Evolutionary conservation across 1,140 invertebrate species (phyloP).

Genomic region (Campoletis sonorensis): DNA sequence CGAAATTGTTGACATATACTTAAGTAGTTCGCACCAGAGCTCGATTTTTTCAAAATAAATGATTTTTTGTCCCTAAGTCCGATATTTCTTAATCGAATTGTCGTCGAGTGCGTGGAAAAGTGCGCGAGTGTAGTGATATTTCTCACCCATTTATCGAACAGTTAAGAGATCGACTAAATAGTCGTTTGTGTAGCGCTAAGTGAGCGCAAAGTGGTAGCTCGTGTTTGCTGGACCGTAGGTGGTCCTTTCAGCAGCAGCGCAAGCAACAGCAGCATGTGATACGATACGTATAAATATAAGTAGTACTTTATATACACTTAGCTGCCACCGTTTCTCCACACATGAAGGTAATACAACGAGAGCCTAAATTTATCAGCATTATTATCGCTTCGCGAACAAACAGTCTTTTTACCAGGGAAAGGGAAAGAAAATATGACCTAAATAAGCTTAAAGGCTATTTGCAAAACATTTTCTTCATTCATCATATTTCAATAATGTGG

Average conservation of each 20-base stretch:
- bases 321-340: not conserved
- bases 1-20: not conserved
- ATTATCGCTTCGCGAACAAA: slow-evolving; percentile 27
- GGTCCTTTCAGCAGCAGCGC: slow-evolving; percentile 56
- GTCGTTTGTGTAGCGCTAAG: slow-evolving; percentile 68
- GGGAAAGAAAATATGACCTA: not conserved
- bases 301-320: slow-evolving; percentile 16
- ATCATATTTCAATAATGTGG: no score
- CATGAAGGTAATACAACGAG: slow-evolving; percentile 28
- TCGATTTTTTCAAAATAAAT: not conserved
- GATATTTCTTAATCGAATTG: not conserved
- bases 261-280: slow-evolving; percentile 32
- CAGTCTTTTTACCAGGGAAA: slow-evolving; percentile 14
- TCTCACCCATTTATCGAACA: slow-evolving; percentile 50
- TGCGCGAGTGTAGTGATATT: slow-evolving; percentile 21
- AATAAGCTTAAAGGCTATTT: no score
- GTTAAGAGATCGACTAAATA: slow-evolving; percentile 59
- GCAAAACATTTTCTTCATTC: no score
- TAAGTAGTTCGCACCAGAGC: not conserved
- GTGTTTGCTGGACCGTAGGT: slow-evolving; percentile 67
- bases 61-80: not conserved
- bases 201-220: slow-evolving; percentile 72
- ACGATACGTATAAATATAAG: slow-evolving; percentile 42
- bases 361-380: slow-evolving; percentile 42
- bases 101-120: not conserved